Percentiles rank a stretch among this genome's conserved stretches.
These are phyloP conservation scores for Calypte anna DNA, from an alignment of 2,113 vertebrate species.

Conservation along the genomic window DNA sequence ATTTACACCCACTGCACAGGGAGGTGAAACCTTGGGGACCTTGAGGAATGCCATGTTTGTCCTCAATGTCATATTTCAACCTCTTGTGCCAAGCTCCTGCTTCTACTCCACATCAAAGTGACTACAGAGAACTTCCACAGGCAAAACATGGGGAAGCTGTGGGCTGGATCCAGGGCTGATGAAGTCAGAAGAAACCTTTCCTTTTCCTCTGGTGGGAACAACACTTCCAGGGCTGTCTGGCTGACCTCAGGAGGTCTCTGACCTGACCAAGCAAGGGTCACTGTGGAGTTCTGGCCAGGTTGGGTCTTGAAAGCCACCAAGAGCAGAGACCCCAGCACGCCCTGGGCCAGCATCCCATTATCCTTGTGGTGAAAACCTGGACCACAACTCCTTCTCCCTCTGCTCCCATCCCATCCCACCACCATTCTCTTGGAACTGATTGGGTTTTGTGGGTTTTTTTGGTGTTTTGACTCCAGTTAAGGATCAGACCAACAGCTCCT, in stretches of 20 bases:
- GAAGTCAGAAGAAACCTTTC: neutral
- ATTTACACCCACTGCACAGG: neutral
- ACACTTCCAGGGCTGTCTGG: fast-evolving
- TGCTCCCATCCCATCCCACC: neutral
- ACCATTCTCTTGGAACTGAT: neutral
- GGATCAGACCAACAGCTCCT: neutral
- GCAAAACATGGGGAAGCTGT: no score
- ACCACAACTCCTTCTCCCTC: no score
- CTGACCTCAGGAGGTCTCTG: neutral
- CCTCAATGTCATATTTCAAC: neutral
- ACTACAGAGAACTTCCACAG: fast-evolving
- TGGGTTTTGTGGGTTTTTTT: neutral
- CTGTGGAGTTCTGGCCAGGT: fast-evolving
- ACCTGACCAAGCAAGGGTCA: neutral
- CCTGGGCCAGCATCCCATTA: fast-evolving
- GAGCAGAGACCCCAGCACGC: neutral
- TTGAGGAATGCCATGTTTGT: neutral
- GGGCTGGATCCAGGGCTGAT: neutral
- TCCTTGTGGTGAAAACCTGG: neutral
- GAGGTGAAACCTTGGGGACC: fast-evolving
- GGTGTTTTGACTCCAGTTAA: neutral
- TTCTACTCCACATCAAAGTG: fast-evolving
- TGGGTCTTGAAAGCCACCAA: neutral
- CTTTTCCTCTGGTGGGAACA: neutral
- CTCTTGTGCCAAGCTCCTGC: neutral